Base-by-base conservation (phyloP, 2,888 invertebrate species). In the Scelioninae gen. 1 region DNA sequence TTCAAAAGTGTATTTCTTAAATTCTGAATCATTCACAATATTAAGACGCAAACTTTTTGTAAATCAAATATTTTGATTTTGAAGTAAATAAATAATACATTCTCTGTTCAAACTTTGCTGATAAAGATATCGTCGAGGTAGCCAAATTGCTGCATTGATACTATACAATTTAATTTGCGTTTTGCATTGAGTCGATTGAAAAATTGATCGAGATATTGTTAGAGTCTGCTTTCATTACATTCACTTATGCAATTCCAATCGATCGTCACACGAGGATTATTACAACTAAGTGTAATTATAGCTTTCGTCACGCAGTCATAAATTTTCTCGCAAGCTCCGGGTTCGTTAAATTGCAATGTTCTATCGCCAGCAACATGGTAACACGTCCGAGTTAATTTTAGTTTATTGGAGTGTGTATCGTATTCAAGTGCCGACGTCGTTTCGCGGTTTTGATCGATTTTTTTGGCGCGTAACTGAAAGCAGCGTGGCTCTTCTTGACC, bases 401-500 rank as follows among this genome's bases (percentile, higher is more conserved):
- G 72, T 82, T 79, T 72, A 80, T 74, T 71, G 74, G 74, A 77
- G 77, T 80, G 63, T 80, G 80, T 82, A 83, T 78, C 75, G 71
- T 60, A 49, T 60, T 77, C 63, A 58, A 80, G 56, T 68, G 56
- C 15, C 51, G 45, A 51, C 51, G 77, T 77, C 65, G 55, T 78
- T 83, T 86, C 66, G 80, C 82, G 77, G 84, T 80, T 85, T 86
- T 86, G 87, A 88, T 89, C 87, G 87, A 88, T 88, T 86, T 84
- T n/a, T 85, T 82, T 84, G 47, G 51, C 77, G 85, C 86, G 85
- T 85, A 82, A 86, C 85, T 83, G 86, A 85, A 84, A 82, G 78
- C 56, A 63, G 29, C 82, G 82, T 83, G 72, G 88, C 86, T 89
- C 62, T 65, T 90, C 91, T 91, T 89, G 91, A 90, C 88, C 89